Base-by-base conservation (phyloP, 2,888 invertebrate species). In the Tupiocoris notatus region DNA sequence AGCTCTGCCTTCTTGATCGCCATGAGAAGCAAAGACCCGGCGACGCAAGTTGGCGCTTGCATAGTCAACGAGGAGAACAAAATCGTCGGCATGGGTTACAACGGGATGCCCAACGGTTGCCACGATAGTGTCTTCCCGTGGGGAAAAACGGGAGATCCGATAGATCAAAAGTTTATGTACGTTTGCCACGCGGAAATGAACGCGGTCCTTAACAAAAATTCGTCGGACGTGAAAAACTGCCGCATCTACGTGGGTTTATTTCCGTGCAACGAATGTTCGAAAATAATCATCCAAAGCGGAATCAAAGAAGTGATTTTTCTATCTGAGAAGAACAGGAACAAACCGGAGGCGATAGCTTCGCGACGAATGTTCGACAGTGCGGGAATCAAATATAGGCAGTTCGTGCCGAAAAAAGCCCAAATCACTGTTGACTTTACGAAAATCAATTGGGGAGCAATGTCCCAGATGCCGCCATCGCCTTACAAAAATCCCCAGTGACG, bases 101-200 rank as follows among this genome's bases (percentile, higher is more conserved):
- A 99, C 87, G 98, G 98, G 0, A 95, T 98, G 92, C 98, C 98
- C 0, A 88, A 85, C 77, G 95, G 94, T 2, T 98, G 97, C 82
- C 86, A 85, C 82, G 98, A 98, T 84, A 92, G 96, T 83, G 86
- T 87, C 20, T 93, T 97, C 84, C 94, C 98, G 0, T 99, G 98
- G 98, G 86, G 86, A 0, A 94, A 94, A 83, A 84, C 86, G 25
- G 85, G 87, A 1, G 85, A 89, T 81, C 83, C 85, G 16, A 84
- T 93, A 74, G 88, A 94, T 59, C 91, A 88, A 70, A 98, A 98
- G 86, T 90, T 89, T 84, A 86, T 93, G 79, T 98, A 95, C 86
- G 98, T 99, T 0, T 97, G 97, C 79, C 98, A 99, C 85, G 98
- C 98, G 1, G 98, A 99, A 86, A 89, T 97, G 86, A 99, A 99